These are phyloP conservation scores for Sepiola atlantica DNA, from an alignment of 2,888 invertebrate species.

Conservation along the genomic window DNA sequence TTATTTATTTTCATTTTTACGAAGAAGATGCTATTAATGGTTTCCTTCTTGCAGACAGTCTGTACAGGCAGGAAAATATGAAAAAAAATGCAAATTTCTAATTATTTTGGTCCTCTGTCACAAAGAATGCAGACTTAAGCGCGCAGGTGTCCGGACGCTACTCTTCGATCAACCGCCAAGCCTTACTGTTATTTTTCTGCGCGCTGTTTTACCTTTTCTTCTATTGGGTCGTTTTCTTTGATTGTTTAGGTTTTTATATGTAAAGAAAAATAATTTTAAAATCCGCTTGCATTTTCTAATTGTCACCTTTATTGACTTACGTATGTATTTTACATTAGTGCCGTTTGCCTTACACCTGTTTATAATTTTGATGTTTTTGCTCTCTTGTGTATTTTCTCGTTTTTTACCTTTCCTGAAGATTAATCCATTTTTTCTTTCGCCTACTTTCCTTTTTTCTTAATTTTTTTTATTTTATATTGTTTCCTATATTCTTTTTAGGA, in stretches of 20 bases:
- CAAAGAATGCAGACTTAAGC: neutral
- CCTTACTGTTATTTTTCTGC: neutral
- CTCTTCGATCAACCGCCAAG: neutral
- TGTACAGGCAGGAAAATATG: neutral
- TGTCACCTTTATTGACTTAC: no score
- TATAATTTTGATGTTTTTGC: no score
- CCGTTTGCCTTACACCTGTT: no score
- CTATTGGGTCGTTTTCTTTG: neutral
- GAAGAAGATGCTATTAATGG: neutral
- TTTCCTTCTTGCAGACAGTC: neutral
- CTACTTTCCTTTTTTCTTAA: neutral
- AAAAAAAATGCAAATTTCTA: conserved; percentile 4
- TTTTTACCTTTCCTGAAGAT: no score
- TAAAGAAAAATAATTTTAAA: no score
- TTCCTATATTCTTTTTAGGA: no score
- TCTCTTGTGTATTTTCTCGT: no score
- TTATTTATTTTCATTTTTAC: no score
- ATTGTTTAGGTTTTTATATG: no score
- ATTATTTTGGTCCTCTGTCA: conserved; percentile 11
- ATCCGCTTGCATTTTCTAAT: no score
- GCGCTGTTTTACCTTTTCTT: neutral
- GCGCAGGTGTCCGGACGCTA: neutral
- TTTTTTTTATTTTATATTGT: no score
- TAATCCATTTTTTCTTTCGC: neutral
- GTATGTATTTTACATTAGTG: no score